Base-by-base conservation (phyloP, 2,888 invertebrate genomes). In the Tridacna crocea region DNA sequence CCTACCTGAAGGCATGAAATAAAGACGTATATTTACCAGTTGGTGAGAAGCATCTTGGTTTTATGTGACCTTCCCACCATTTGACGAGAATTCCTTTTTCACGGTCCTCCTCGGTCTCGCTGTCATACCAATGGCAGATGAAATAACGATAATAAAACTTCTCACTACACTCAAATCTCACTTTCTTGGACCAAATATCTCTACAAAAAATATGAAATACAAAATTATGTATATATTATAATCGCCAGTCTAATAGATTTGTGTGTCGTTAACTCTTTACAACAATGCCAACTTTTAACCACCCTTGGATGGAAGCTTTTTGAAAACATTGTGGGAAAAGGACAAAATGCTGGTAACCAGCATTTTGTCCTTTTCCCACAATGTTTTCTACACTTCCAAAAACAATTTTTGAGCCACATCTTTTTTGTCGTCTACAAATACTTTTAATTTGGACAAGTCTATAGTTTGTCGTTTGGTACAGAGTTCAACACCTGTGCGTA, bases 31-130 rank as follows among this genome's bases (percentile, higher is more conserved):
- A 51, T 19, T 72, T 79, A 91, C 91, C 89, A 87, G 83, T 76
- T 17, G 84, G 84, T 19, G 81, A 84, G 55, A 88, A 88, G 17
- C 70, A 51, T 72, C 91, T 75, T n/a, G 89, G 89, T 72, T 80
- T 82, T 15, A 88, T 86, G 76, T 90, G 90, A 12, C 90, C 88
- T 75, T 91, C 91, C 91, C 90, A 91, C 79, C 82, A 82, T 47
- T 85, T 88, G 10, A 91, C 87, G 51, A 87, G 79, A 1, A 88
- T 72, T 11, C 51, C 73, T 51, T 79, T 65, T 48, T 66, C 75
- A 1, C 83, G 78, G n/a, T 78, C 82, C 15, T 76, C 86, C 60
- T 88, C 89, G 51, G 77, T 87, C 19, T 89, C 90, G 0, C 87
- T 81, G 36, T 81, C 86, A 12, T 68, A 77, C 12, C 87, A 72